Evolutionary conservation across 1,140 invertebrate genomes (phyloP).

Genomic region (Pseudomyrmex pallidus): DNA sequence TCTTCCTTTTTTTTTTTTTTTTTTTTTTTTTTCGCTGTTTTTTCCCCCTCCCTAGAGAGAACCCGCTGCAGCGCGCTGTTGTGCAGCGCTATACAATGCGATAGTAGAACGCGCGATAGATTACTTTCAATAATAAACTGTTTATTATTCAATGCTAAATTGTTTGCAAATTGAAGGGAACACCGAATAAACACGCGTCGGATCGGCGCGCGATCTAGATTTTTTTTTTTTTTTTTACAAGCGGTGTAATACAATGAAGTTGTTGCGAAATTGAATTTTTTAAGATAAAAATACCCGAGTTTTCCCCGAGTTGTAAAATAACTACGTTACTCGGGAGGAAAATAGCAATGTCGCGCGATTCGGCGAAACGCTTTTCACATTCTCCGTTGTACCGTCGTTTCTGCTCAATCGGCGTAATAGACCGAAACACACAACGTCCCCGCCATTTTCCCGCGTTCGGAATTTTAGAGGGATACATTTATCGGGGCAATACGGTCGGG

Average conservation of each 20-base stretch:
- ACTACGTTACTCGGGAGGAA: not conserved
- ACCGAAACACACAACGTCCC: slow-evolving; percentile 10
- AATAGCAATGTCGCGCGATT: not conserved
- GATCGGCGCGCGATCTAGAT: no score
- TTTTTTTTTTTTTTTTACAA: no score
- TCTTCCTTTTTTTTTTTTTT: not conserved
- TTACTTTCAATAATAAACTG: slow-evolving; percentile 16
- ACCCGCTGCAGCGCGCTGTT: no score
- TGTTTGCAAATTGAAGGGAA: not conserved
- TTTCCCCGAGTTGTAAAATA: not conserved
- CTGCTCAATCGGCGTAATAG: slow-evolving; percentile 29
- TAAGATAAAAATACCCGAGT: not conserved
- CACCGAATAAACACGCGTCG: not conserved
- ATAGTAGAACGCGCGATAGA: no score
- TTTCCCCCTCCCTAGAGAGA: not conserved
- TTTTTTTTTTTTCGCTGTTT: slow-evolving; percentile 1
- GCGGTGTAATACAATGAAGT: not conserved
- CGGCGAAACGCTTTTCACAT: not conserved
- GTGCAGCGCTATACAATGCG: no score
- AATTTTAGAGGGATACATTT: slow-evolving; percentile 57
- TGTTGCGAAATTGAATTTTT: not conserved
- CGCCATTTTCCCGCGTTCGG: slow-evolving; percentile 29
- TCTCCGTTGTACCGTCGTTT: slow-evolving; percentile 12
- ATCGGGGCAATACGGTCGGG: slow-evolving; percentile 51
- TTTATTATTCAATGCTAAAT: no score